Percentiles rank a stretch among this genome's conserved stretches.
These are phyloP conservation scores for Mactromeris polynyma DNA, from an alignment of 2,888 invertebrate species.

Conservation along the genomic window DNA sequence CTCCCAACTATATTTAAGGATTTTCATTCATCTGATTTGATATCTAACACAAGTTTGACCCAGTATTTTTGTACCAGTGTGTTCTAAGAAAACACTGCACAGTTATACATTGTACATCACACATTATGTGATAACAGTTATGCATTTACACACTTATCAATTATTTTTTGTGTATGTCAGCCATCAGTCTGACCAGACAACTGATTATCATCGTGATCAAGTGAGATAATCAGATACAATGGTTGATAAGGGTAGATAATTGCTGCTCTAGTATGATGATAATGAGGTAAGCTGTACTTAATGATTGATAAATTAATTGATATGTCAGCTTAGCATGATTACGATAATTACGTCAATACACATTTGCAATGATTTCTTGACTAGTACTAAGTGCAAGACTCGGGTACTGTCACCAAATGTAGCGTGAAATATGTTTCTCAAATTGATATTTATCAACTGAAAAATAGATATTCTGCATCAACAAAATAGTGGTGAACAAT, in stretches of 20 bases:
- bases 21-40: too few relatives aligned
- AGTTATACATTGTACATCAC: not conserved
- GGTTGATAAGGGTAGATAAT: slow-evolving; percentile 12
- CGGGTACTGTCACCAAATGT: too few relatives aligned
- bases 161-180: not conserved
- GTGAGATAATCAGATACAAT: slow-evolving; percentile 28
- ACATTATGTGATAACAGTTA: not conserved
- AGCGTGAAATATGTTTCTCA: too few relatives aligned
- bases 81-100: not conserved
- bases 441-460: too few relatives aligned
- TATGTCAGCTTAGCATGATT: slow-evolving; percentile 23
- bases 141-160: not conserved
- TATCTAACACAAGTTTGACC: too few relatives aligned
- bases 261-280: not conserved
- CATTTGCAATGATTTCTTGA: not conserved
- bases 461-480: not conserved
- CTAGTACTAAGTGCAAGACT: too few relatives aligned
- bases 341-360: slow-evolving; percentile 22
- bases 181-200: not conserved
- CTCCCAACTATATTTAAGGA: too few relatives aligned
- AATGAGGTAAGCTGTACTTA: slow-evolving; percentile 17
- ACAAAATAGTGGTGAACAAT: not conserved
- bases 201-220: slow-evolving; percentile 23
- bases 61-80: too few relatives aligned
- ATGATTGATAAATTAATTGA: slow-evolving; percentile 17